These are phyloP conservation scores for Hepsetus odoe DNA, from an alignment of 2,113 vertebrate species.

Conservation along the genomic window DNA sequence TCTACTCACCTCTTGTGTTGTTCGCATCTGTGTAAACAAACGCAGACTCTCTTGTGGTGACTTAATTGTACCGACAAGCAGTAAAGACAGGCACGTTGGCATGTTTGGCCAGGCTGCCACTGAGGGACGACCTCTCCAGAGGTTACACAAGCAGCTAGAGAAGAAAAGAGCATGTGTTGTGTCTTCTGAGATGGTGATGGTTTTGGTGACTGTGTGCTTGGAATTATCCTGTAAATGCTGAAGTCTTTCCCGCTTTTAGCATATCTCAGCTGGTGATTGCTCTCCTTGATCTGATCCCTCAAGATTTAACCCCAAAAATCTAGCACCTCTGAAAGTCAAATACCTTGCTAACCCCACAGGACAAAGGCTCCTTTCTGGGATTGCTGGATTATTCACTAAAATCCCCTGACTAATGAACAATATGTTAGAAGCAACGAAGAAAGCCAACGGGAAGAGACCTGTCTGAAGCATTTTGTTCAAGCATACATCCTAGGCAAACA, in stretches of 20 bases:
- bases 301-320: background rate
- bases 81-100: background rate
- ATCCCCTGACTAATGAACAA: background rate
- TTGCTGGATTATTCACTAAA: background rate
- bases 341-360: background rate
- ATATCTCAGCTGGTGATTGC: background rate
- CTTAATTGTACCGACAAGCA: background rate
- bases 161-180: background rate
- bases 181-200: background rate
- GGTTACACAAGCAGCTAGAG: background rate
- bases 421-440: background rate
- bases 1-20: background rate
- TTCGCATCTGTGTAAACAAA: slow-evolving; percentile 1
- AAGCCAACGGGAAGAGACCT: background rate
- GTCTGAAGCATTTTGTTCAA: background rate
- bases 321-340: background rate
- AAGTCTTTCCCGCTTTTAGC: background rate
- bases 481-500: background rate
- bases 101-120: background rate
- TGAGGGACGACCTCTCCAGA: no score
- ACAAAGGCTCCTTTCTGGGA: background rate
- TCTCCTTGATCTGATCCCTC: background rate
- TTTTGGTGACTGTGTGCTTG: background rate
- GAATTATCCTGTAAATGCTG: background rate
- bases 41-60: background rate